Evolutionary conservation across 1,140 invertebrate species (phyloP).

Genomic region (Heliconius himera): DNA sequence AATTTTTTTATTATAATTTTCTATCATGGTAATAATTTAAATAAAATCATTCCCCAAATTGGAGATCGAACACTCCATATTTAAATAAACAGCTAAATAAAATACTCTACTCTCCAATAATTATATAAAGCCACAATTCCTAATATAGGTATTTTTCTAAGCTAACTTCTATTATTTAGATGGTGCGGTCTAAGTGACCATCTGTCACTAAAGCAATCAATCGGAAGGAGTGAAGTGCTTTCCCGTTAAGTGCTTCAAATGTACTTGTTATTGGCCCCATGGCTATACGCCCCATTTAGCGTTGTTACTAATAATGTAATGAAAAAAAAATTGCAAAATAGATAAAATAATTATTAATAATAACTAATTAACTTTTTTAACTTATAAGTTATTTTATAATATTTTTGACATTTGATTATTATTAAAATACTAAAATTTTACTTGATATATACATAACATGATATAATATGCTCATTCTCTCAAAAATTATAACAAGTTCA

Average conservation of each 20-base stretch:
- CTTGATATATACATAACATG: no score
- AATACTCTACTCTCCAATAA: background rate
- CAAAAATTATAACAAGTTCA: no score
- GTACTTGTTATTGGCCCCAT: conserved; percentile 48
- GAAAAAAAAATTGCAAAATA: background rate
- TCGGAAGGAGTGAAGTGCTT: conserved; percentile 39
- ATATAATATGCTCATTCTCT: no score
- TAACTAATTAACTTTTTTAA: no score
- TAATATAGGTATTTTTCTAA: background rate
- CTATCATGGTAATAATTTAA: background rate
- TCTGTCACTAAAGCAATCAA: conserved; percentile 47
- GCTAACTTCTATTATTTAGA: conserved; percentile 23
- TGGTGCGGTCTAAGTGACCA: conserved; percentile 41
- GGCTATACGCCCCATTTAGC: conserved; percentile 42
- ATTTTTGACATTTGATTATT: no score
- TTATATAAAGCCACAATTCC: background rate
- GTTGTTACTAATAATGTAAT: conserved; percentile 28
- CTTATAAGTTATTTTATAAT: no score
- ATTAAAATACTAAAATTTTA: no score
- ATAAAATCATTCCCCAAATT: background rate
- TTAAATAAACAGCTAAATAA: no score
- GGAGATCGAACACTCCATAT: no score
- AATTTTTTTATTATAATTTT: no score
- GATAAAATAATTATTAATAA: no score
- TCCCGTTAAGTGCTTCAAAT: conserved; percentile 48